Evolutionary conservation across 2,113 vertebrate genomes (phyloP).

Genomic region (Barnardius zonarius): DNA sequence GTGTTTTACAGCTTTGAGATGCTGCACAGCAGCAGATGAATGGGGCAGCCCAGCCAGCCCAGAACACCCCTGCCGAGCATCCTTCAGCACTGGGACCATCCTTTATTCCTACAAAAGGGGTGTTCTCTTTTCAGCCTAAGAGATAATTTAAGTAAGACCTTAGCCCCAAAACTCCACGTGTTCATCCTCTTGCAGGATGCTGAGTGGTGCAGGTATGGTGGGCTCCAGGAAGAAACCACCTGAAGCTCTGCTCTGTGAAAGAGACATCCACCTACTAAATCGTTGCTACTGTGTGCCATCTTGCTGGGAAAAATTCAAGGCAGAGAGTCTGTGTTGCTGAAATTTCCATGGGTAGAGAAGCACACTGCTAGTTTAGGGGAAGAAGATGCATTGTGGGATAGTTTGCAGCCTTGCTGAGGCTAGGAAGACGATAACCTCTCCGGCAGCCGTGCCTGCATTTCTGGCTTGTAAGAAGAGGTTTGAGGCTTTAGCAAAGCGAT

Average conservation of each 20-base stretch:
- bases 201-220: not conserved
- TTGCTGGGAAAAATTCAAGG: not conserved
- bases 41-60: not conserved
- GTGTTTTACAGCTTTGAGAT: not conserved
- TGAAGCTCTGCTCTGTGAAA: not conserved
- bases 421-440: not conserved
- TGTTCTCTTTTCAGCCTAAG: not conserved
- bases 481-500: not conserved
- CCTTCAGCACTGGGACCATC: not conserved
- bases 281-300: rapidly evolving
- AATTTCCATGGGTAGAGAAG: not conserved
- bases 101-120: not conserved
- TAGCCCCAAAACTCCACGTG: not conserved
- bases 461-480: not conserved
- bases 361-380: not conserved
- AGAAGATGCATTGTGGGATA: not conserved
- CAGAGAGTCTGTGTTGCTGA: rapidly evolving
- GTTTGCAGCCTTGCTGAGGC: not conserved
- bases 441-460: not conserved
- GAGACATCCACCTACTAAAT: not conserved
- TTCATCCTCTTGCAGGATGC: not conserved
- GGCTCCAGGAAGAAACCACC: not conserved
- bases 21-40: not conserved
- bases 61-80: not conserved
- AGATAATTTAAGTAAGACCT: not conserved